Conservation (phyloP, 2,888 invertebrate species). For the Acronicta aceris region DNA sequence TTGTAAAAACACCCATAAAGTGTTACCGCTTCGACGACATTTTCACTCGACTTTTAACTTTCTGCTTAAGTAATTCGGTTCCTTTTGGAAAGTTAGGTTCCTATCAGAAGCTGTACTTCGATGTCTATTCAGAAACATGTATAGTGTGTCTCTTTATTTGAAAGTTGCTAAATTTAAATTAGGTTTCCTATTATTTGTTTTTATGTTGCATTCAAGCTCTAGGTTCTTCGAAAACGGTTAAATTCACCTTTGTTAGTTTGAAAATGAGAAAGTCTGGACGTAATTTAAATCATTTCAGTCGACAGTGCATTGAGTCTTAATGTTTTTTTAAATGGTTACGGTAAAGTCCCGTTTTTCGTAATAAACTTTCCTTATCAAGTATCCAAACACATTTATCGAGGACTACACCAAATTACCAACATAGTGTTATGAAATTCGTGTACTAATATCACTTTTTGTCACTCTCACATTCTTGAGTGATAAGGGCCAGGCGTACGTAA, state of each 20-base stretch:
- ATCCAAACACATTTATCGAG: conserved; percentile 45
- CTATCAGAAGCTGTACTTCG: conserved; percentile 17
- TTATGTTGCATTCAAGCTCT: conserved; percentile 15
- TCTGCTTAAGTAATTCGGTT: conserved; percentile 18
- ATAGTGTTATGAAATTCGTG: conserved; percentile 50
- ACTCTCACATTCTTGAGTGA: conserved; percentile 54
- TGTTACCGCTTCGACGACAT: conserved; percentile 31
- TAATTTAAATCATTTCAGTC: conserved; percentile 20
- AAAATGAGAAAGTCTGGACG: conserved; percentile 11
- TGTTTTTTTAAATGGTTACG: conserved; percentile 7
- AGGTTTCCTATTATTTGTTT: conserved; percentile 14
- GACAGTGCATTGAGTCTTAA: not conserved
- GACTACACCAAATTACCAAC: conserved; percentile 22
- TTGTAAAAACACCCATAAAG: conserved; percentile 42
- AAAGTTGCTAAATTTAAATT: conserved; percentile 25
- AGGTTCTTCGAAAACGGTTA: conserved; percentile 2
- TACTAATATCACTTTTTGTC: conserved; percentile 49
- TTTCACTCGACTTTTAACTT: conserved; percentile 38
- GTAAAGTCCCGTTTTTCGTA: conserved; percentile 6
- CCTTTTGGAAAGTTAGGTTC: conserved; percentile 11
- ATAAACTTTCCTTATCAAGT: conserved; percentile 27
- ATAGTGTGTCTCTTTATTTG: conserved; percentile 22
- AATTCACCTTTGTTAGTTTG: conserved; percentile 8
- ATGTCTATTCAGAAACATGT: conserved; percentile 1
- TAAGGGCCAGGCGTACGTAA: conserved; percentile 49